Base-by-base conservation (phyloP, 2,888 invertebrate genomes). In the Euclidia mi region DNA sequence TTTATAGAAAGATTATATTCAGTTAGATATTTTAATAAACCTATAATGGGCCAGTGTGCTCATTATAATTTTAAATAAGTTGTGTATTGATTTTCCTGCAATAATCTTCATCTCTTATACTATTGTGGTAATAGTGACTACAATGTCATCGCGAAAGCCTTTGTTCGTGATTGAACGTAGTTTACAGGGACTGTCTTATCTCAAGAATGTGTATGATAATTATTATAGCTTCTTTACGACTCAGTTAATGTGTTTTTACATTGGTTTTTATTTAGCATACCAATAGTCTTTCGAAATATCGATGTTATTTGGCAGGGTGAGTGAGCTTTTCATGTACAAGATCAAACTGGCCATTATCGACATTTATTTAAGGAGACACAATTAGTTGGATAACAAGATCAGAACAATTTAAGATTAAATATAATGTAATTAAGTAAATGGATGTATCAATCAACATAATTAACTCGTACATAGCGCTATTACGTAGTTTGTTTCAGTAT, bases 201-300 rank as follows among this genome's bases (percentile, higher is more conserved):
- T 90, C 59, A 84, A 80, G 89, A 91, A 91, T 89, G 78, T 77
- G 76, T 75, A 79, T 82, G 81, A 84, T 87, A 83, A 84, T 85
- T 80, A 79, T 82, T 78, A 74, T 74, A 78, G 78, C 71, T 78
- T 77, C 71, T 82, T 81, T 77, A 77, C 71, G 72, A 78, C 69
- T 69, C 51, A 18, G 47, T 45, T 62, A 66, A 74, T 79, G 79
- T 79, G 75, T 66, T 66, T 78, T 79, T 62, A 57, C 14, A 62
- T 67, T 52, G 20, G 50, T 70, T 79, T 58, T 62, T 61, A 70
- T 62, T 62, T 50, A 70, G 41, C 62, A 62, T 69, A 25, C 34
- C 11, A 34, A 44, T 45, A 29, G 17, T n/a, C 29, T 17, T 43
- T 34, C 28, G 25, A 48, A 50, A 18, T 50, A 29, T 56, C 17